phyloP scores from a whole-genome alignment of 1,140 invertebrate species.

The Ceratina japonica region DNA sequence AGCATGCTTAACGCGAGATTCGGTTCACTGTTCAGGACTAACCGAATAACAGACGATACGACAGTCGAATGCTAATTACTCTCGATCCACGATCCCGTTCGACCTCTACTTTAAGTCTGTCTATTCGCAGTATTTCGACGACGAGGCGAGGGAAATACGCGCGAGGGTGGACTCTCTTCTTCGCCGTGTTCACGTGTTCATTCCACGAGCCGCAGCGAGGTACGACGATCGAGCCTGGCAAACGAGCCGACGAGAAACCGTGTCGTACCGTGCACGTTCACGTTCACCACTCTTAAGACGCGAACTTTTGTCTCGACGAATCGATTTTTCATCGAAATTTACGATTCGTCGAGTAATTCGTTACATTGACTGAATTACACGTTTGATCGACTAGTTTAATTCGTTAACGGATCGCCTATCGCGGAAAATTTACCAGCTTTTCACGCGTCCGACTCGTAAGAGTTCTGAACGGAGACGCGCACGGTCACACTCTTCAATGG shows the following conservation, averaged over 20 bases:
- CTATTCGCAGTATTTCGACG: conserved; percentile 85
- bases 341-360: too few relatives aligned
- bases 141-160: conserved; percentile 88
- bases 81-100: background rate
- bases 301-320: too few relatives aligned
- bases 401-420: too few relatives aligned
- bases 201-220: conserved; percentile 83
- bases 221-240: conserved; percentile 48
- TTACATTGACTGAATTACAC: too few relatives aligned
- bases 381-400: too few relatives aligned
- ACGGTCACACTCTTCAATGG: background rate
- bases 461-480: too few relatives aligned
- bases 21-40: background rate
- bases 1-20: background rate
- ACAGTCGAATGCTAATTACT: conserved; percentile 12
- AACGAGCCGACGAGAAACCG: background rate
- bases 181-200: conserved; percentile 85
- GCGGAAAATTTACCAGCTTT: too few relatives aligned
- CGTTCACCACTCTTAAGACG: too few relatives aligned
- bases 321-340: too few relatives aligned
- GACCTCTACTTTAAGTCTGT: conserved; percentile 40
- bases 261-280: background rate
- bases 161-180: conserved; percentile 87
- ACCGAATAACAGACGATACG: background rate
- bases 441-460: too few relatives aligned